phyloP scores from a whole-genome alignment of 35 echinoderm and acorn worm species.

The Holothuria glaberrima region DNA sequence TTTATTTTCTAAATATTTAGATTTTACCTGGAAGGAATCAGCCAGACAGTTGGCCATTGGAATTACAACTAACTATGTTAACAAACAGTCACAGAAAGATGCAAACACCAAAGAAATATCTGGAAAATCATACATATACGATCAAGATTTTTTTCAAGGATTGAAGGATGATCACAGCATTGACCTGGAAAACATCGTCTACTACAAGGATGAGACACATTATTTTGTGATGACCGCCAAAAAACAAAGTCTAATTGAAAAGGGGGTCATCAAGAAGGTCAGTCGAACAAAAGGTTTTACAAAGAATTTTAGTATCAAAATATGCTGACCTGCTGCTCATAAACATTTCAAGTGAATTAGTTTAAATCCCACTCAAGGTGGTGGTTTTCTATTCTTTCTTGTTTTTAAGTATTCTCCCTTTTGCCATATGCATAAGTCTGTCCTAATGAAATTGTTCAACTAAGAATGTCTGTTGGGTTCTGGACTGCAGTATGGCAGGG shows the following conservation, averaged over 20 bases:
- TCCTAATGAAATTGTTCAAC: no score
- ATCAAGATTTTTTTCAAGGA: slow-evolving; percentile 53
- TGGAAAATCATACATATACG: slow-evolving; percentile 48
- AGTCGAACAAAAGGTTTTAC: background rate
- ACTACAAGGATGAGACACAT: slow-evolving; percentile 67
- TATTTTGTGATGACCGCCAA: slow-evolving; percentile 68
- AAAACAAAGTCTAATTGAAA: slow-evolving; percentile 43
- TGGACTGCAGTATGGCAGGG: no score
- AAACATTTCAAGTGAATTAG: no score
- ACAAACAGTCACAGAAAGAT: slow-evolving; percentile 42
- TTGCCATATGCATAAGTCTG: no score
- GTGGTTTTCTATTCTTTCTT: no score
- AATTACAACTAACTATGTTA: slow-evolving; percentile 49
- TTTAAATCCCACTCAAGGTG: no score
- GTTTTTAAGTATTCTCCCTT: no score
- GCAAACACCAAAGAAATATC: slow-evolving; percentile 25
- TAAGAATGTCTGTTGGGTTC: no score
- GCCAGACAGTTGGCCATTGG: slow-evolving; percentile 43
- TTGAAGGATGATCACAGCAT: slow-evolving; percentile 13
- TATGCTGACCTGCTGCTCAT: no score
- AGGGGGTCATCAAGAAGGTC: slow-evolving; percentile 54
- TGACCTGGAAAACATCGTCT: slow-evolving; percentile 58
- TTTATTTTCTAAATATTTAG: background rate
- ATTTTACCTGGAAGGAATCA: slow-evolving; percentile 43
- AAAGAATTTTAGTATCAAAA: no score